Evolutionary conservation across 1,140 invertebrate genomes (phyloP).

Genomic region (Ips typographus): DNA sequence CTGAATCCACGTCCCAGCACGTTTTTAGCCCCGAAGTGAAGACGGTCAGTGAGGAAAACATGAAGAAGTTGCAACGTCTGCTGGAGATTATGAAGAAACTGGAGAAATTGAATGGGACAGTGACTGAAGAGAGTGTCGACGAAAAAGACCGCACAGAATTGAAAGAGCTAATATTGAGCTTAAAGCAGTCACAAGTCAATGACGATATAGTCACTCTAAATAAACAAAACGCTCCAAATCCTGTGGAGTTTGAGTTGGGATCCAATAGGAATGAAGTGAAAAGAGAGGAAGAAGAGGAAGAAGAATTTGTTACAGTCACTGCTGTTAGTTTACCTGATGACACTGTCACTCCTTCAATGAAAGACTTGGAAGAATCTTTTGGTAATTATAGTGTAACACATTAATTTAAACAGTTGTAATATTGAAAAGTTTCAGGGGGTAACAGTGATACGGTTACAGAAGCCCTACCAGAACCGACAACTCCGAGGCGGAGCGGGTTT

Average conservation of each 20-base stretch:
- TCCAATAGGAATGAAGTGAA: conserved; percentile 48
- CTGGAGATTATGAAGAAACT: conserved; percentile 49
- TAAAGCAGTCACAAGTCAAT: conserved; percentile 37
- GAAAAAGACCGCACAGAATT: conserved; percentile 45
- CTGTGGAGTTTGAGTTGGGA: conserved; percentile 39
- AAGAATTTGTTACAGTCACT: conserved; percentile 42
- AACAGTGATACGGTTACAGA: conserved; percentile 13
- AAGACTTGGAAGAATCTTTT: conserved; percentile 76
- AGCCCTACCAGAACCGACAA: conserved; percentile 43
- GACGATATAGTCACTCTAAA: conserved; percentile 40
- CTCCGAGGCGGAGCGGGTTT: conserved; percentile 69
- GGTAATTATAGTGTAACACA: conserved; percentile 54
- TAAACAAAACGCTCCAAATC: conserved; percentile 45
- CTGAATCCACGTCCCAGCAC: conserved; percentile 31
- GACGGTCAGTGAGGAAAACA: conserved; percentile 50
- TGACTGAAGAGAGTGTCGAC: conserved; percentile 48
- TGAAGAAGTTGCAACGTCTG: conserved; percentile 52
- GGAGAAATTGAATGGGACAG: conserved; percentile 51
- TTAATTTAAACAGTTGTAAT: not conserved
- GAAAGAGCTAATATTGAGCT: conserved; percentile 44
- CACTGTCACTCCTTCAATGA: conserved; percentile 55
- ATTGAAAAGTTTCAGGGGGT: conserved; percentile 16
- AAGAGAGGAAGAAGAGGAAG: conserved; percentile 44
- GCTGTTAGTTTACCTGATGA: conserved; percentile 47
- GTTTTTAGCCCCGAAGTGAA: conserved; percentile 46